Evolutionary conservation across 2,888 invertebrate genomes (phyloP).

Genomic region (Drosophila buzzatii): DNA sequence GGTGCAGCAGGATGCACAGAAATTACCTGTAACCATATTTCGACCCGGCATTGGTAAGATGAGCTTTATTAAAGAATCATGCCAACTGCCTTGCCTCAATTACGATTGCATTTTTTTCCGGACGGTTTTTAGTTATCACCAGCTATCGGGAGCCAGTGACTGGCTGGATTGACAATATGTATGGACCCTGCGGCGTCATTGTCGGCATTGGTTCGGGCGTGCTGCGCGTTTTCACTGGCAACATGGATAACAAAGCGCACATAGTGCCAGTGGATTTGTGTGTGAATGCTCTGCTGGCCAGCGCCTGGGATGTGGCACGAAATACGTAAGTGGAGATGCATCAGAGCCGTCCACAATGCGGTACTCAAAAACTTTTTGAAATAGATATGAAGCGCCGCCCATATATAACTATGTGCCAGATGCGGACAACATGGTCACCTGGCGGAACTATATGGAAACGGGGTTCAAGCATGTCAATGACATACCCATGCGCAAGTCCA

Average conservation of each 20-base stretch:
- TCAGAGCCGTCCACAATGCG: background rate
- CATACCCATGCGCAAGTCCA: slow-evolving; percentile 88
- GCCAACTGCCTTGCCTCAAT: background rate
- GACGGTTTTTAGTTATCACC: slow-evolving; percentile 85
- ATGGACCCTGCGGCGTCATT: slow-evolving; percentile 87
- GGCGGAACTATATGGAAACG: slow-evolving; percentile 89
- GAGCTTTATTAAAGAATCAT: background rate
- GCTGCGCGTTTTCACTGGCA: slow-evolving; percentile 85
- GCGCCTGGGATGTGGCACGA: slow-evolving; percentile 86
- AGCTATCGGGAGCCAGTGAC: slow-evolving; percentile 86
- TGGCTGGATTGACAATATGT: slow-evolving; percentile 91
- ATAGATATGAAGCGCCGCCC: slow-evolving; percentile 77
- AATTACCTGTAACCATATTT: slow-evolving; percentile 89
- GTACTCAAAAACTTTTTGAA: background rate
- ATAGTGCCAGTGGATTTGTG: slow-evolving; percentile 86
- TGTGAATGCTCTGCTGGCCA: slow-evolving; percentile 86
- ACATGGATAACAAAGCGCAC: slow-evolving; percentile 84
- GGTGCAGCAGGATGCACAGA: slow-evolving; percentile 87
- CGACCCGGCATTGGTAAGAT: slow-evolving; percentile 89
- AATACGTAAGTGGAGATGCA: slow-evolving; percentile 74
- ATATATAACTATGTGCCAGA: slow-evolving; percentile 95
- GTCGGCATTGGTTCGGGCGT: slow-evolving; percentile 88
- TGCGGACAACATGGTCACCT: slow-evolving; percentile 92
- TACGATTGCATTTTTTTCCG: background rate
- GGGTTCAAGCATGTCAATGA: slow-evolving; percentile 86